Conservation (phyloP, 92 coral and sea anemone species). For the Porites lobata region DNA sequence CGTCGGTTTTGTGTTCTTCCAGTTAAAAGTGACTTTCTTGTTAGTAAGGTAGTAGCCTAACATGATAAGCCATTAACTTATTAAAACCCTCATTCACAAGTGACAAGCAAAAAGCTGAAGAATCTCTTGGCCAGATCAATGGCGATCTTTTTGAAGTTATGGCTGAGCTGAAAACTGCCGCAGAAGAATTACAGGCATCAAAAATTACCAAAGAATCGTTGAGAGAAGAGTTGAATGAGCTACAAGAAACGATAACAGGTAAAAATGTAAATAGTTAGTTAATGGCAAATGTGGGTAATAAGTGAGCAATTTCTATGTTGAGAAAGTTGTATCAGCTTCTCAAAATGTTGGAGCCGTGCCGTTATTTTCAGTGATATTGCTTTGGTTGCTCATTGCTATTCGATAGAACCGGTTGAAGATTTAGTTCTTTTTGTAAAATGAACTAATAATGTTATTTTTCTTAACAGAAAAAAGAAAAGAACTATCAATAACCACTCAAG, state of each 20-base stretch:
- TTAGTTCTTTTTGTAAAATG: no score
- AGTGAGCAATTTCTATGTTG: no score
- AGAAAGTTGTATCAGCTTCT: no score
- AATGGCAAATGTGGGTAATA: neutral
- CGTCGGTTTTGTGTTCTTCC: no score
- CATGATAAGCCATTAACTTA: neutral
- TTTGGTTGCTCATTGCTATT: no score
- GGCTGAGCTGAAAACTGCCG: slow-evolving; percentile 16
- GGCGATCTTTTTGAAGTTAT: neutral
- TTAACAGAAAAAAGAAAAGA: slow-evolving; percentile 13
- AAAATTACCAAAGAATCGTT: slow-evolving; percentile 9
- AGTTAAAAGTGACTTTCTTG: no score
- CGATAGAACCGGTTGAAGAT: no score
- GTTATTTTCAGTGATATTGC: no score
- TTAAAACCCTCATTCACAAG: neutral
- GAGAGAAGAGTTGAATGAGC: neutral
- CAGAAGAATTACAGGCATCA: neutral
- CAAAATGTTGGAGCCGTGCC: no score
- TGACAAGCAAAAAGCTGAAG: slow-evolving; percentile 27
- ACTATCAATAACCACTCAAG: slow-evolving; percentile 26
- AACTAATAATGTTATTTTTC: neutral
- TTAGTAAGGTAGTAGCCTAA: no score
- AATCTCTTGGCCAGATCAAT: slow-evolving; percentile 4
- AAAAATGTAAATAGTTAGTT: neutral
- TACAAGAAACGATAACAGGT: slow-evolving; percentile 23